Base-by-base conservation (phyloP, 2,888 invertebrate genomes). In the Aporophyla lueneburgensis region DNA sequence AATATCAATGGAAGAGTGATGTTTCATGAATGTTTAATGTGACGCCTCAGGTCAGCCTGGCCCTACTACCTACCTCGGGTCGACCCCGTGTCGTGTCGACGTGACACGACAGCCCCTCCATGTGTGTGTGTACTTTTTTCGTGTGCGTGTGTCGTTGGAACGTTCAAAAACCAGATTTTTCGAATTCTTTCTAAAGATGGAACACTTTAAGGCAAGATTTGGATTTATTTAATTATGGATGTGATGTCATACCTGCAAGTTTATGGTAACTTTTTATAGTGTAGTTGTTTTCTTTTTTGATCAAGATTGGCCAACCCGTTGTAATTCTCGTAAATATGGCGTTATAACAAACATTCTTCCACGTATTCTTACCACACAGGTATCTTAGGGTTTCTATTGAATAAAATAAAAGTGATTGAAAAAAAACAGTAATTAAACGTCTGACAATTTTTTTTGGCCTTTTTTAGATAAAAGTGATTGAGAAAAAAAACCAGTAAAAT, bases 11-110 rank as follows among this genome's bases (percentile, higher is more conserved):
- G 62, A 63, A 78, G 33, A 81, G 80, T 82, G 70, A 80, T 77
- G 70, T 79, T 75, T 80, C 83, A 88, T 91, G 87, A 89, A 91
- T 92, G 88, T 91, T 91, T 91, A 89, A 92, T 90, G 81, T 75
- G 61, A 72, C 78, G 75, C 91, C 89, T 85, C 86, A 83, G 92
- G 93, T 91, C 92, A 89, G 84, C 77, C 77, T 61, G 76, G 86
- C 89, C 87, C 88, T 89, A 88, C 82, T 79, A 78, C 63, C 72
- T 70, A 79, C 63, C 72, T 70, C 71, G 81, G 89, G 88, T 88
- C 90, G 80, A 54, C 83, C 77, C 33, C 59, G 51, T 58, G 43
- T 66, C 74, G 53, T 71, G 69, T 72, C 19, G n/a, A 10, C 10
- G 33, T 51, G n/a, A 73, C 81, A 67, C 58, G 62, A 69, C 78